Evolutionary conservation across 1,140 invertebrate species (phyloP).

Genomic region (Globodera ellingtonae): DNA sequence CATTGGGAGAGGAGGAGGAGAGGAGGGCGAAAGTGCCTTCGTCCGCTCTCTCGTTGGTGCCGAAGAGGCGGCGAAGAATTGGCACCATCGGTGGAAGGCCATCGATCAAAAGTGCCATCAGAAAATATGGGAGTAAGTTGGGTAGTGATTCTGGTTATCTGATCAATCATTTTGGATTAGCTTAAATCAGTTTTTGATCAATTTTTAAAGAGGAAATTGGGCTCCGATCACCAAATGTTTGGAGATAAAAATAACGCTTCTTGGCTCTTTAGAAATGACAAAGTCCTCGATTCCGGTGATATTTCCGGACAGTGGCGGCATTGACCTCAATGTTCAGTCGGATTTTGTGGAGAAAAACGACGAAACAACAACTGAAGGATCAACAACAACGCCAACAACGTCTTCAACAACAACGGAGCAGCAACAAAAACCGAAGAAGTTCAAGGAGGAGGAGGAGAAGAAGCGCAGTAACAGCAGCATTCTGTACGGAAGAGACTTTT

Average conservation of each 20-base stretch:
- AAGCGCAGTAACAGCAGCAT: not conserved
- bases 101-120: not conserved
- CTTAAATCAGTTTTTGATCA: no score
- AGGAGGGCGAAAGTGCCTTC: not conserved
- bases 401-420: not conserved
- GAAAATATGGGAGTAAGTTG: conserved; percentile 12
- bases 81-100: not conserved
- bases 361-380: not conserved
- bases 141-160: not conserved
- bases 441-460: not conserved
- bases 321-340: not conserved
- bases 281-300: not conserved
- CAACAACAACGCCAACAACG: not conserved
- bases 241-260: not conserved
- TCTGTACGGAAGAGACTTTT: conserved; percentile 1
- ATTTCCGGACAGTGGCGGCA: not conserved
- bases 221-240: no score
- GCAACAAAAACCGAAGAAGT: not conserved
- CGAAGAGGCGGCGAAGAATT: not conserved
- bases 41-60: not conserved
- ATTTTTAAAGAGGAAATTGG: no score
- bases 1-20: no score
- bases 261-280: not conserved
- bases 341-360: conserved; percentile 9
- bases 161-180: no score